Evolutionary conservation across 2,888 invertebrate species (phyloP).

Genomic region (Folsomia candida): DNA sequence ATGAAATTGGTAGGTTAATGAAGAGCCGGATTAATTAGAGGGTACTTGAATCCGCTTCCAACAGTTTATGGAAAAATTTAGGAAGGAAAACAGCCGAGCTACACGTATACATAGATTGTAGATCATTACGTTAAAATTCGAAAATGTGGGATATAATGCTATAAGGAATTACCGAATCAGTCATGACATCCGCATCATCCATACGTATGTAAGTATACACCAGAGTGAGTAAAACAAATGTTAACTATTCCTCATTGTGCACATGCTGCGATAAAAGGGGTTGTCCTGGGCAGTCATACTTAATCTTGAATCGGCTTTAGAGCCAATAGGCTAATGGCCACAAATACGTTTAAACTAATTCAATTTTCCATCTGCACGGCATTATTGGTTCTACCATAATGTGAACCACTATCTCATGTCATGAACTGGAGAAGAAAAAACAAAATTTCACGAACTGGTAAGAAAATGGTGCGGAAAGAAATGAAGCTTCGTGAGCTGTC

Average conservation of each 20-base stretch:
- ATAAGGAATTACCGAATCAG: background rate
- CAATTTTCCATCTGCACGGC: too few species aligned
- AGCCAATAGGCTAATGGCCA: background rate
- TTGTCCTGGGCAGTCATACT: background rate
- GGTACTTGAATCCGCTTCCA: slow-evolving; percentile 1
- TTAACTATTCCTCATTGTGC: background rate
- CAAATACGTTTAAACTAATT: background rate
- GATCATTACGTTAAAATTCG: background rate
- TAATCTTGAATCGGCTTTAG: too few species aligned
- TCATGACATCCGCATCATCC: background rate
- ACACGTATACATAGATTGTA: too few species aligned
- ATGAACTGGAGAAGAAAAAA: background rate
- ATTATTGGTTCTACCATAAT: too few species aligned
- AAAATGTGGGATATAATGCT: background rate
- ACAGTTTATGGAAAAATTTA: background rate
- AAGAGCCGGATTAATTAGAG: slow-evolving; percentile 24
- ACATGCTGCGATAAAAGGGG: background rate
- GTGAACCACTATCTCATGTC: background rate
- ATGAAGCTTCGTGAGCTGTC: background rate
- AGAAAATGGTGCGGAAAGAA: background rate
- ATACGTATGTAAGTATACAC: too few species aligned
- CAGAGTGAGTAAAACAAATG: background rate
- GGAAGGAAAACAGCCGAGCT: too few species aligned
- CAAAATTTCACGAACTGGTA: background rate
- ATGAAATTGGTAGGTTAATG: background rate